Evolutionary conservation across 2,113 vertebrate species (phyloP), one percentile per base, ranked within the genome.

Genomic region (Hypocryptadius cinnamomeus): DNA sequence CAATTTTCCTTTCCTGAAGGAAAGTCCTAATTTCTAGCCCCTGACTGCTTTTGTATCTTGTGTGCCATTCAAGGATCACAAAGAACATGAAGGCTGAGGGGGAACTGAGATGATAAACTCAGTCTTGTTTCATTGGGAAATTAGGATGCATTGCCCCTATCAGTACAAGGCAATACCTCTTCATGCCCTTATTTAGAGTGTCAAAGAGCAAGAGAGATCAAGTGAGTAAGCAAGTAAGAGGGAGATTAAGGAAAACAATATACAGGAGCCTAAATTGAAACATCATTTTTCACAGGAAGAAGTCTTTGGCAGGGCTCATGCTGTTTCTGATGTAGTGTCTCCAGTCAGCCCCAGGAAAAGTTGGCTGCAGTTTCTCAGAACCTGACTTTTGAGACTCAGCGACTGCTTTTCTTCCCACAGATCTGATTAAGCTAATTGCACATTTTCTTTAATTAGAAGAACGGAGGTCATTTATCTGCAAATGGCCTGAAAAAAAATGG

Each of bases 321-420:
- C 93, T 78, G 74, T 93, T 90, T 88, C 91, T 95, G 87, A 93
- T 88, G 87, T 80, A 78, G 88, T 92, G 82, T 86, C 89, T 94
- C 84, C 73, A 53, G 72, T 64, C 51, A 16, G 91, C 94, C 72
- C 69, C 79, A 79, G 78, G 65, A 95, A 96, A 95, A 88, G 51
- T 65, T 96, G 95, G 94, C 93, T 92, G 95, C 82, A 96, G 87
- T 96, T 96, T 96, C 95, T 96, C 95, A 92, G 87, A 97, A 96
- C 85, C 96, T 96, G 95, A 54, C 91, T 96, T 97, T 96, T 94
- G 87, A 97, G 96, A 96, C 85, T 92, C 57, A 33, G 40, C 0
- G 69, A 94, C 96, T 94, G 88, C 79, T 96, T 97, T 93, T 90
- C 85, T 95, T 96, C 96, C 87, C 86, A 91, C 88, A 96, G 95